These are phyloP conservation scores for Gastracanthus pulcherrimus DNA, from an alignment of 2,888 invertebrate genomes.

Conservation along the genomic window DNA sequence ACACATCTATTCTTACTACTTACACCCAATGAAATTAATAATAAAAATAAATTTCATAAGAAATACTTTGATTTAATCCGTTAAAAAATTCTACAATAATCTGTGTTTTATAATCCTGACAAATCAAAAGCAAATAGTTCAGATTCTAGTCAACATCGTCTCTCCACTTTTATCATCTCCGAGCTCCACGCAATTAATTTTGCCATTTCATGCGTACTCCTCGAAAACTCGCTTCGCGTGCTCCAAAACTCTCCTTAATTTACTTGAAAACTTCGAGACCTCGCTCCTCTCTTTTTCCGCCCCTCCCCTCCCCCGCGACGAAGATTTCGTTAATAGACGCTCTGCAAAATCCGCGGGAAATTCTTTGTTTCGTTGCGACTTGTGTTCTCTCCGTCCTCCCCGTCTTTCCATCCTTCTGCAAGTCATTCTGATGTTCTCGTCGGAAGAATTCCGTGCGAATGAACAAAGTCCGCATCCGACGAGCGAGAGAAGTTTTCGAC, in stretches of 20 bases:
- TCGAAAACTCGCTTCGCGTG: background rate
- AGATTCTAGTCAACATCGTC: background rate
- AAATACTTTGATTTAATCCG: too few species aligned
- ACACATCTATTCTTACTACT: too few species aligned
- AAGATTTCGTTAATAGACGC: conserved; percentile 39
- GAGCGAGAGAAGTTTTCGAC: conserved; percentile 48
- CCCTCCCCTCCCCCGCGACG: background rate
- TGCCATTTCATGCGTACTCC: conserved; percentile 17
- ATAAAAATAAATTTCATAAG: too few species aligned
- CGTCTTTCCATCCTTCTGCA: conserved; percentile 21
- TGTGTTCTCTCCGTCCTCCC: conserved; percentile 15
- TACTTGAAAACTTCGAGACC: conserved; percentile 33
- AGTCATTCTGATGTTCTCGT: conserved; percentile 55
- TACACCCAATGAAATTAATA: too few species aligned
- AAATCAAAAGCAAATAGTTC: background rate
- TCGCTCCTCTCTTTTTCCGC: background rate
- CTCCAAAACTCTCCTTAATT: conserved; percentile 33
- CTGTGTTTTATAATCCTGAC: background rate
- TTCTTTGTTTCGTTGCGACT: conserved; percentile 45
- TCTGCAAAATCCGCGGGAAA: conserved; percentile 39
- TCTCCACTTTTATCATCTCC: background rate
- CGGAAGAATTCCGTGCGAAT: conserved; percentile 49
- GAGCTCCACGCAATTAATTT: conserved; percentile 23
- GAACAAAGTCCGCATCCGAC: conserved; percentile 52
- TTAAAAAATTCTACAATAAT: background rate